Conservation (phyloP, 2,797 vertebrate genomes). For the Sebastes glaucus region DNA sequence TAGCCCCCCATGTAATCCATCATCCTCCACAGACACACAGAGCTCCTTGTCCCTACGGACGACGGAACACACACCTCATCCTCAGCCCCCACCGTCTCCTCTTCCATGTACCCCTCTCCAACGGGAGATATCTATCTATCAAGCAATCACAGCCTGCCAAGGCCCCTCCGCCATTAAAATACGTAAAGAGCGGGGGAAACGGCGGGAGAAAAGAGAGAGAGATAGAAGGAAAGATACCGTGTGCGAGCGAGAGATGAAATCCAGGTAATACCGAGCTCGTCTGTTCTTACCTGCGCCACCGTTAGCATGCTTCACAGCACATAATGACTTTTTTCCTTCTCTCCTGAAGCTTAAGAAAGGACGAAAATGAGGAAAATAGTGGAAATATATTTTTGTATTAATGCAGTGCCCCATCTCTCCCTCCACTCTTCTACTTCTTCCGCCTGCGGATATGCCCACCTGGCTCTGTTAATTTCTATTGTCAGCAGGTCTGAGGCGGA, state of each 20-base stretch:
- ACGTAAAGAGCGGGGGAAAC: constrained; percentile 32
- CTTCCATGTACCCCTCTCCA: constrained; percentile 54
- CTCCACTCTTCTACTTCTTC: constrained; percentile 35
- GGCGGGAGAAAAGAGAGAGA: constrained; percentile 21
- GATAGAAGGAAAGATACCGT: constrained; percentile 44
- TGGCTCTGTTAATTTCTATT: constrained; percentile 81
- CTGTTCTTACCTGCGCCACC: constrained; percentile 57
- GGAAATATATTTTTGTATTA: constrained; percentile 72
- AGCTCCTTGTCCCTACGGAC: constrained; percentile 59
- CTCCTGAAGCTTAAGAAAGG: constrained; percentile 73
- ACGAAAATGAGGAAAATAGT: constrained; percentile 69
- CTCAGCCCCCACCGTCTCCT: constrained; percentile 49
- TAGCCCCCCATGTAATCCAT: constrained; percentile 73
- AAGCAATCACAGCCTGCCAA: constrained; percentile 68
- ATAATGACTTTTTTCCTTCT: constrained; percentile 80
- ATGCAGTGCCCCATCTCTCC: constrained; percentile 49
- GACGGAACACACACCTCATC: constrained; percentile 70
- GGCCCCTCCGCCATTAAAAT: constrained; percentile 54
- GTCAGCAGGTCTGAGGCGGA: constrained; percentile 77
- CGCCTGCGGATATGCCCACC: constrained; percentile 75
- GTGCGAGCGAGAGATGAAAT: constrained; percentile 65
- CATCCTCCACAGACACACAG: constrained; percentile 70
- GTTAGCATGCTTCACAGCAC: constrained; percentile 80
- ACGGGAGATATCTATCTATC: constrained; percentile 71
- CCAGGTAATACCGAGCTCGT: constrained; percentile 60